Evolutionary conservation across 1,140 invertebrate genomes (phyloP).

Genomic region (Tetramorium parvispinum): DNA sequence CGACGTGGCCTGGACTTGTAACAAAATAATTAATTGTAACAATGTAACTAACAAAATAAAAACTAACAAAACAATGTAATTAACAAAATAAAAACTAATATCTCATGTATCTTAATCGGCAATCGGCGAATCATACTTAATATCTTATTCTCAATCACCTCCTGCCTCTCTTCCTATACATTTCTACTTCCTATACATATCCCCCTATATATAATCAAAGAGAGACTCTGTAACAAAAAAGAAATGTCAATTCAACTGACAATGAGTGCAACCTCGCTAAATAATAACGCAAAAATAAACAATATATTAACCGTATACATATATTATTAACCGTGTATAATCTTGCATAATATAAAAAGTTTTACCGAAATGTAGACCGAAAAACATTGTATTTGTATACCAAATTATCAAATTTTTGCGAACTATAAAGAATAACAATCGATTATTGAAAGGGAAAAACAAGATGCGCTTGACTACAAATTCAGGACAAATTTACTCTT

Average conservation of each 20-base stretch:
- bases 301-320: neutral
- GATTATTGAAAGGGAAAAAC: neutral
- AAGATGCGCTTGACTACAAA: neutral
- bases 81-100: too few species aligned
- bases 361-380: neutral
- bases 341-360: neutral
- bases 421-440: neutral
- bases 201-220: neutral
- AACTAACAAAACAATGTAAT: too few species aligned
- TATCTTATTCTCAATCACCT: too few species aligned
- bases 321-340: neutral
- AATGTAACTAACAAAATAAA: too few species aligned
- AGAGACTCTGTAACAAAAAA: neutral
- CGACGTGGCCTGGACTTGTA: too few species aligned
- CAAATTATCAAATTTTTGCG: neutral
- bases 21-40: too few species aligned
- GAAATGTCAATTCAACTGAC: neutral
- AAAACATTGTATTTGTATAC: neutral
- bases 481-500: conserved; percentile 32
- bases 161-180: too few species aligned
- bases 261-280: neutral
- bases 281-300: neutral
- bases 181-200: too few species aligned
- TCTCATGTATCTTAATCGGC: too few species aligned
- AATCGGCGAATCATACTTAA: too few species aligned